Conservation (phyloP, 2,888 invertebrate genomes). For the Thumatha senex region DNA sequence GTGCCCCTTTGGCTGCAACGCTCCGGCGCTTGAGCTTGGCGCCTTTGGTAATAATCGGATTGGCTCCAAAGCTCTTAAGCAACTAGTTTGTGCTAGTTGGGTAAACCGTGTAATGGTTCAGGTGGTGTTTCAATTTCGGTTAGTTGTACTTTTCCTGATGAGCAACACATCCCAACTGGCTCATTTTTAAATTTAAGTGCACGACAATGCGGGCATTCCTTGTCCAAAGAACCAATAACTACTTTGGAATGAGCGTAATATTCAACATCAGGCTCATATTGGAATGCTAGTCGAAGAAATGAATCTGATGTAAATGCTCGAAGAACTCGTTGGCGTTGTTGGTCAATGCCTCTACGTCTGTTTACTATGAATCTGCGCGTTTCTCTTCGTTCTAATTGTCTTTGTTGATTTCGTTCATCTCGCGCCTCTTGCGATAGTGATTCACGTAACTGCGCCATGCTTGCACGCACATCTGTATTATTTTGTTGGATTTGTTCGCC, state of each 20-base stretch:
- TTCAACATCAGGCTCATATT: conserved; percentile 22
- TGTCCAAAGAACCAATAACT: too few relatives aligned
- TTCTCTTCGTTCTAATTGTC: conserved; percentile 17
- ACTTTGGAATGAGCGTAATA: conserved; percentile 27
- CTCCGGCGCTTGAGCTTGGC: too few relatives aligned
- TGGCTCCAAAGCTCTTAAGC: too few relatives aligned
- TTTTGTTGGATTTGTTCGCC: conserved; percentile 28
- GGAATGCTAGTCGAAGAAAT: conserved; percentile 23
- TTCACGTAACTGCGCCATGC: conserved; percentile 13
- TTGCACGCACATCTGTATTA: conserved; percentile 16
- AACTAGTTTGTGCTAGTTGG: too few relatives aligned
- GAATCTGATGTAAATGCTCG: conserved; percentile 21
- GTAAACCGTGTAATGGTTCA: conserved; percentile 25
- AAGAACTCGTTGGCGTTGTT: conserved; percentile 26
- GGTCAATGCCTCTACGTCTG: conserved; percentile 19
- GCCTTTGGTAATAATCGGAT: too few relatives aligned
- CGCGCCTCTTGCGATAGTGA: conserved; percentile 16
- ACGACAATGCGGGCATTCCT: conserved; percentile 13
- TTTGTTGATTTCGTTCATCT: conserved; percentile 24
- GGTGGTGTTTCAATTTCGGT: conserved; percentile 24
- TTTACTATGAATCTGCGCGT: conserved; percentile 21
- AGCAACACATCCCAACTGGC: conserved; percentile 12
- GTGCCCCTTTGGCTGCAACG: too few relatives aligned
- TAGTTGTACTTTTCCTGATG: conserved; percentile 15
- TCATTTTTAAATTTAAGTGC: conserved; percentile 2